These are phyloP conservation scores for Lacanobia oleracea DNA, from an alignment of 2,888 invertebrate species.

Conservation along the genomic window DNA sequence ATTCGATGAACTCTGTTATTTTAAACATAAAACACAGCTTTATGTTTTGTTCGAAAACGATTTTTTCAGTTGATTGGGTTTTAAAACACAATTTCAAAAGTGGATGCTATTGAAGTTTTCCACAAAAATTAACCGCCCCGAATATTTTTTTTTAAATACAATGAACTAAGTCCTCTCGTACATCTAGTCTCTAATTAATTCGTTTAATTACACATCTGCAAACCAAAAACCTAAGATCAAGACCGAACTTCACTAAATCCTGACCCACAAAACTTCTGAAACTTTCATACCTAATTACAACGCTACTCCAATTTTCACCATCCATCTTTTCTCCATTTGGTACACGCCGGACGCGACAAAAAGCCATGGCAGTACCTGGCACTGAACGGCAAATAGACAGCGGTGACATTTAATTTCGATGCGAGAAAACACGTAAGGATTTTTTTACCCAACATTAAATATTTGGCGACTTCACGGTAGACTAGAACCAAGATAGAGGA, in stretches of 20 bases:
- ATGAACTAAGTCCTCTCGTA: not conserved
- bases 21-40: not conserved
- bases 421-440: no score
- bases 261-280: constrained; percentile 1
- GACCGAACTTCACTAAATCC: constrained; percentile 21
- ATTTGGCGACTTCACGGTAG: no score
- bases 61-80: constrained; percentile 9
- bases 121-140: not conserved
- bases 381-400: not conserved
- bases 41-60: not conserved
- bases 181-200: constrained; percentile 23
- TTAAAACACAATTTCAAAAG: not conserved
- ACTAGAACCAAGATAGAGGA: not conserved
- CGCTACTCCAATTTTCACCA: constrained; percentile 1
- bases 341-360: not conserved
- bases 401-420: not conserved
- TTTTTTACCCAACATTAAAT: no score
- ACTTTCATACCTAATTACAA: constrained; percentile 19
- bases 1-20: not conserved
- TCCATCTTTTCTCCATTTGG: not conserved
- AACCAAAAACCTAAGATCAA: constrained; percentile 21
- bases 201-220: constrained; percentile 17
- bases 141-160: not conserved
- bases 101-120: not conserved
- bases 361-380: not conserved